A percentile compares a stretch with the other conserved stretches of the same genome.
Conservation (phyloP, 2,797 vertebrate genomes). For the Harpagifer antarcticus region DNA sequence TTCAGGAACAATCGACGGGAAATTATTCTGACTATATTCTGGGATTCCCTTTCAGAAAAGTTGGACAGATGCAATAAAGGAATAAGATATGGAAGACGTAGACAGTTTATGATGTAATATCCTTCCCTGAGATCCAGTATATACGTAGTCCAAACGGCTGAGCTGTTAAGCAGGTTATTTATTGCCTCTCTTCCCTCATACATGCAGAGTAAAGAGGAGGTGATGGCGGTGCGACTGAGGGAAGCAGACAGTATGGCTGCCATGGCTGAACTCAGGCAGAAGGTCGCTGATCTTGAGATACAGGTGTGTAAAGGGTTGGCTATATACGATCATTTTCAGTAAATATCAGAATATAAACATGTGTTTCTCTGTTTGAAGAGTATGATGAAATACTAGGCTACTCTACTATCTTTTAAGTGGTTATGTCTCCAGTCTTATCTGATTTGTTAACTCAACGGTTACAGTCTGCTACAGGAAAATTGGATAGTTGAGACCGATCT, state of each 20-base stretch:
- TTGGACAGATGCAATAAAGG: not conserved
- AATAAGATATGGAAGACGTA: not conserved
- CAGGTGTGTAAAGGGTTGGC: slow-evolving; percentile 81
- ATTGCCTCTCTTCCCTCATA: not conserved
- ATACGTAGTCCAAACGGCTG: not conserved
- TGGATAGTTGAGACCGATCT: too few species aligned
- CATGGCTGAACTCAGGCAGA: slow-evolving; percentile 94
- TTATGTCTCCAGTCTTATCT: too few species aligned
- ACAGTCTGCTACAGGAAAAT: too few species aligned
- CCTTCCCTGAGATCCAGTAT: not conserved
- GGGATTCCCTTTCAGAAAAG: not conserved
- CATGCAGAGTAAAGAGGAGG: slow-evolving; percentile 93
- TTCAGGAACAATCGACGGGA: not conserved
- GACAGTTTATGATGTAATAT: slow-evolving; percentile 2
- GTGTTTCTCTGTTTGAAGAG: too few species aligned
- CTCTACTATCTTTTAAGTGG: too few species aligned
- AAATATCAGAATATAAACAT: too few species aligned
- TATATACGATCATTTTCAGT: too few species aligned
- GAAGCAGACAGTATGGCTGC: slow-evolving; percentile 96
- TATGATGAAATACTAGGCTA: too few species aligned
- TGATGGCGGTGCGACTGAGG: slow-evolving; percentile 94
- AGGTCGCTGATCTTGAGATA: slow-evolving; percentile 93
- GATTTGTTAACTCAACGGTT: too few species aligned
- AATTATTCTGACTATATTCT: not conserved
- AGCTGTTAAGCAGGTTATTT: slow-evolving; percentile 7